Conservation (phyloP, 2,797 vertebrate genomes). For the Phylloscopus collybita region DNA sequence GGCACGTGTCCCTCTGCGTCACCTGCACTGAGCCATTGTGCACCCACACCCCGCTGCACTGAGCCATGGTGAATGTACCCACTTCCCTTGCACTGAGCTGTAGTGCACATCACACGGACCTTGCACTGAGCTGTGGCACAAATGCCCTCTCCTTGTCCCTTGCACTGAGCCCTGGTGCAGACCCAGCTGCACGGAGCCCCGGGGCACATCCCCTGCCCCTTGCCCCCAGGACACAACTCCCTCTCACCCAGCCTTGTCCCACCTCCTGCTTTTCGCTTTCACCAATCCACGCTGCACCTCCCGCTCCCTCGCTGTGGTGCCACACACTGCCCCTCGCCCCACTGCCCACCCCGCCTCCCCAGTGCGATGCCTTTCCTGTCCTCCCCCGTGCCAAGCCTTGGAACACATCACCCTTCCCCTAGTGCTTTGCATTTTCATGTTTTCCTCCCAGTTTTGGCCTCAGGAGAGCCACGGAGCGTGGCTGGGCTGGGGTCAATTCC, state of each 20-base stretch:
- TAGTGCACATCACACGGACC: neutral
- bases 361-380: fast-evolving
- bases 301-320: neutral
- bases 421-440: neutral
- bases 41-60: neutral
- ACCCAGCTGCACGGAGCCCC: fast-evolving
- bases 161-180: neutral
- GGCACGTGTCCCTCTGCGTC: fast-evolving
- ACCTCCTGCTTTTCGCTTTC: neutral
- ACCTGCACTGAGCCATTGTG: neutral
- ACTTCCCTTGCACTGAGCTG: neutral
- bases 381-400: neutral
- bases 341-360: fast-evolving
- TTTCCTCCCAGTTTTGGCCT: neutral
- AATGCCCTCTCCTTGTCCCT: neutral
- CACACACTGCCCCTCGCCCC: neutral
- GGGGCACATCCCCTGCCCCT: neutral
- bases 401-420: neutral
- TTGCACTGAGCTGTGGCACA: neutral
- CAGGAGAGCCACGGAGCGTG: fast-evolving
- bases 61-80: neutral
- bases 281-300: fast-evolving
- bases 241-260: fast-evolving
- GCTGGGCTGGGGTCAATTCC: neutral
- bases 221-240: fast-evolving